Evolutionary conservation across 2,888 invertebrate species (phyloP), one percentile per base, ranked within the genome.

Genomic region (Dermolepida albohirtum): DNA sequence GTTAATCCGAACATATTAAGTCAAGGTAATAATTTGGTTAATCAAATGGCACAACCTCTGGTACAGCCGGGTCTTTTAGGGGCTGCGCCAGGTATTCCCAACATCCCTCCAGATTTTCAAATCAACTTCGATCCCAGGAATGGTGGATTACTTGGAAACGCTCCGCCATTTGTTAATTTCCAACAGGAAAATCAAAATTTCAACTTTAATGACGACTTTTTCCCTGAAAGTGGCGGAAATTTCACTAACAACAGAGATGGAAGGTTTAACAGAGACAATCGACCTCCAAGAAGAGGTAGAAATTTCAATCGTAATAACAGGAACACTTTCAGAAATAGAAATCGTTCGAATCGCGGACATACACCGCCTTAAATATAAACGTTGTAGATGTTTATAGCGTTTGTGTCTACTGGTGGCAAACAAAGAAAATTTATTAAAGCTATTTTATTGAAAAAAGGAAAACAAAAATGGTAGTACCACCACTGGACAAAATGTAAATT

Each of bases 11-110:
- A 89, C 43, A 44, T 65, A 27, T 14, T 67, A 14, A 22, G 50
- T 16, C 66, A 66, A 59, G 59, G 51, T 59, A 70, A 72, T 34
- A 34, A 75, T 59, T 84, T 73, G 80, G 84, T 66, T 82, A 84
- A 55, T 79, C 87, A 78, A 84, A 86, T 68, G 83, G 73, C 73
- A 34, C 76, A 76, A 43, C 72, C 74, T 41, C 86, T 77, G 79
- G 85, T 79, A 81, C 85, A 73, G 74, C 87, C 78, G 82, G 87
- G 82, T 81, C 86, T 81, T 81, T 83, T 81, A 81, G 83, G 81
- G 80, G 87, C 77, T 77, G 87, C 78, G 78, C 84, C 83, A 81
- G 87, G 88, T 83, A 72, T 82, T 49, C 78, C 81, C 7, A 76
- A 78, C 68, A 62, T 79, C 17, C 75, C 78, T 0, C 75, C 75